phyloP scores from a whole-genome alignment of 2,113 vertebrate genomes.

The Sterrhoptilus dennistouni region DNA sequence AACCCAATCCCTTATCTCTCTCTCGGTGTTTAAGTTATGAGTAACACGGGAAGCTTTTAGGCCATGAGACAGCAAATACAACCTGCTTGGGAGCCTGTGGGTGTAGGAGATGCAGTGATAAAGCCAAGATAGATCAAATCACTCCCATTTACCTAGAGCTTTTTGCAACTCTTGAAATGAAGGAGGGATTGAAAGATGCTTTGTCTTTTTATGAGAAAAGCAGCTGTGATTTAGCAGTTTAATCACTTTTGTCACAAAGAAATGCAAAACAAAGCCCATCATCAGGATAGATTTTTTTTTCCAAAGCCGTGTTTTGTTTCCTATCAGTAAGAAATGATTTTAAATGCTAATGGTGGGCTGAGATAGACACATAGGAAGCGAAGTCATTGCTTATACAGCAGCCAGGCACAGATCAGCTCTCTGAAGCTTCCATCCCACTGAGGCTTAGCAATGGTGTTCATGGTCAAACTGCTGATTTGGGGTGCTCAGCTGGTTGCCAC shows the following conservation, averaged over 20 bases:
- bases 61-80: constrained; percentile 69
- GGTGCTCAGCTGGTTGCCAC: neutral
- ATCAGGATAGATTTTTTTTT: neutral
- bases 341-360: neutral
- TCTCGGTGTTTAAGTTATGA: constrained; percentile 59
- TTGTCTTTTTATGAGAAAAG: constrained; percentile 58
- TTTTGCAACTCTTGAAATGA: constrained; percentile 50
- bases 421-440: neutral
- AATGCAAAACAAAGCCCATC: constrained; percentile 57
- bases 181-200: constrained; percentile 43
- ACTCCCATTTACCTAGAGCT: constrained; percentile 43
- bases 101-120: constrained; percentile 44
- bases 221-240: constrained; percentile 64
- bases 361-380: neutral
- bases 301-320: neutral
- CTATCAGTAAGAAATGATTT: neutral
- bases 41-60: constrained; percentile 65
- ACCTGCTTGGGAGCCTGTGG: constrained; percentile 27
- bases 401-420: neutral
- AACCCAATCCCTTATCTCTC: constrained; percentile 49
- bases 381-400: neutral
- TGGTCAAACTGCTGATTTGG: neutral
- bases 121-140: constrained; percentile 63
- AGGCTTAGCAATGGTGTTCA: neutral
- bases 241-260: constrained; percentile 58